Percentiles rank a stretch among this genome's conserved stretches.
Evolutionary conservation across 2,888 invertebrate species (phyloP).

Genomic region (Linnaemya tessellans): DNA sequence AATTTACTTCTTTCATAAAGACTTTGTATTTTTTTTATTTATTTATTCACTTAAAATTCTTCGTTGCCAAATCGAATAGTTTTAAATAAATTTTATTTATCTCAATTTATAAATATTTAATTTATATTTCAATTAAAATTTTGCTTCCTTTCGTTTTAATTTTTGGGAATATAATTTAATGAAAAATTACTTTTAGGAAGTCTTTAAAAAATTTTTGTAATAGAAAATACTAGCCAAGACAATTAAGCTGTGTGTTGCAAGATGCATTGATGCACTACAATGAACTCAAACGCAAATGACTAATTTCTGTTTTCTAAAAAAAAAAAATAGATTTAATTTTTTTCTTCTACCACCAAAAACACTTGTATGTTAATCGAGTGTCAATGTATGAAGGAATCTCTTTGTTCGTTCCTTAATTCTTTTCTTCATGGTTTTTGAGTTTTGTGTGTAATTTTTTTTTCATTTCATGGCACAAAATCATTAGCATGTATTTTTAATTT

Average conservation of each 20-base stretch:
- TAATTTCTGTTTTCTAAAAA: constrained; percentile 10
- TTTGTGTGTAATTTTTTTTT: constrained; percentile 24
- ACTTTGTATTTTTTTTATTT: no score
- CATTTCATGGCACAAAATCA: constrained; percentile 36
- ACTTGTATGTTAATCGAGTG: constrained; percentile 31
- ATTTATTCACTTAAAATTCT: no score
- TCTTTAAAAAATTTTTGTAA: not conserved
- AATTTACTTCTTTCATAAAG: no score
- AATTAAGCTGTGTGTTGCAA: constrained; percentile 9
- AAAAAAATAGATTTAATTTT: not conserved
- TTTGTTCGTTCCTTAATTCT: constrained; percentile 1
- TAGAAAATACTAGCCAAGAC: not conserved
- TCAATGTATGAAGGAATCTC: constrained; percentile 37
- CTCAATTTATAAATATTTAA: not conserved
- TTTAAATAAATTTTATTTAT: no score
- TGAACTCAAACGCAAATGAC: constrained; percentile 21
- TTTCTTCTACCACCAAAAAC: not conserved
- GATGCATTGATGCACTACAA: constrained; percentile 24
- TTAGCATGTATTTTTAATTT: constrained; percentile 26
- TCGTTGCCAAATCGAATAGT: no score
- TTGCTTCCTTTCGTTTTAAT: not conserved
- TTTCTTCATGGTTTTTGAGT: not conserved
- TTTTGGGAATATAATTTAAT: not conserved
- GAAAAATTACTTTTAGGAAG: not conserved
- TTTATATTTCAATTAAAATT: not conserved